Conservation (phyloP, 2,113 vertebrate species). For the Parus major region DNA sequence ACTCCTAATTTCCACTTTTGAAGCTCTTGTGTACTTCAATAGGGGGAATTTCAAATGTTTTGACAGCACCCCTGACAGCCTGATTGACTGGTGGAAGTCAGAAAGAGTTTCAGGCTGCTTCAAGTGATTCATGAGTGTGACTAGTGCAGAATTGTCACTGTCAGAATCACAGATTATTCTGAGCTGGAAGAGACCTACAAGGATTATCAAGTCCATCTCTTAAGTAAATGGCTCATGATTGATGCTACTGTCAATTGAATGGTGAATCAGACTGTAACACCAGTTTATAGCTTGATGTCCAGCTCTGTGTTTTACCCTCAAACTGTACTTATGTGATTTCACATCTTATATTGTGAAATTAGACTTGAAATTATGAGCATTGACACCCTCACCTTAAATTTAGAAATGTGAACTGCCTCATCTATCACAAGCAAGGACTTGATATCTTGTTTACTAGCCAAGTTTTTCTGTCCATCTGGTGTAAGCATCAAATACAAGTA, state of each 20-base stretch:
- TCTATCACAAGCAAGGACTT: neutral
- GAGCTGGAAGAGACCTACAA: neutral
- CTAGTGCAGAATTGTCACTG: neutral
- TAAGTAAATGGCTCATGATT: neutral
- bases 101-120: neutral
- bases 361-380: neutral
- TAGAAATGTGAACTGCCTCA: neutral
- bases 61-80: neutral
- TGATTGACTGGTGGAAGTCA: neutral
- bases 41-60: neutral
- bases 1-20: neutral
- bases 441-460: neutral
- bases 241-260: neutral
- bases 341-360: neutral
- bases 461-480: neutral
- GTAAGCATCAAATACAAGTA: neutral
- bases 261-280: neutral
- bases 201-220: neutral
- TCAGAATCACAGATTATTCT: neutral
- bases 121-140: neutral
- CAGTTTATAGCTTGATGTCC: neutral
- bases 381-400: neutral
- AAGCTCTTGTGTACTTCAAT: neutral
- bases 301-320: neutral
- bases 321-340: neutral